A percentile compares a stretch with the other conserved stretches of the same genome.
These are phyloP conservation scores for Cyclina sinensis DNA, from an alignment of 1,140 invertebrate species.

Conservation along the genomic window DNA sequence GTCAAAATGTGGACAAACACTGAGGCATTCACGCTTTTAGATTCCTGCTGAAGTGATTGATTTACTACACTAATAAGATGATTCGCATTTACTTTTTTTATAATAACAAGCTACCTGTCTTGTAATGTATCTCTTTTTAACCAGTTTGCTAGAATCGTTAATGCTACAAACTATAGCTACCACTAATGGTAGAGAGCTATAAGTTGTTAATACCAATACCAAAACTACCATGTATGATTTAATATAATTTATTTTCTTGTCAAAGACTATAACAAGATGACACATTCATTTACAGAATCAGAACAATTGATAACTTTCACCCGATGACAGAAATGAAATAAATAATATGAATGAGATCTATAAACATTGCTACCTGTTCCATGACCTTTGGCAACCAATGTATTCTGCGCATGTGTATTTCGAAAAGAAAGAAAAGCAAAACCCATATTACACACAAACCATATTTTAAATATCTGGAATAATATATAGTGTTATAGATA, in stretches of 20 bases:
- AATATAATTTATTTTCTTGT: constrained; percentile 16
- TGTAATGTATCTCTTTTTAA: too few species aligned
- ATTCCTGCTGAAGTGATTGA: too few species aligned
- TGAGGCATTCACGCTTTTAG: too few species aligned
- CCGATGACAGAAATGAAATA: constrained; percentile 23
- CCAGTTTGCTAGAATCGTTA: too few species aligned
- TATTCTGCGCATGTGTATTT: neutral
- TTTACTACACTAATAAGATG: too few species aligned
- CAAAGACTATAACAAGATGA: neutral
- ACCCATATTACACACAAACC: neutral
- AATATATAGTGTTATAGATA: neutral
- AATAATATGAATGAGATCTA: constrained; percentile 20
- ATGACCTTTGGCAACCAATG: neutral
- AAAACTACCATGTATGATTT: neutral
- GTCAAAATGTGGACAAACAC: too few species aligned
- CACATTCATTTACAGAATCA: neutral
- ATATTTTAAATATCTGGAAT: neutral
- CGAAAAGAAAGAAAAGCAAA: too few species aligned
- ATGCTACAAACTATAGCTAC: too few species aligned
- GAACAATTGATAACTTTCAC: neutral
- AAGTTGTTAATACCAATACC: constrained; percentile 2
- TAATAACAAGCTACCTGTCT: too few species aligned
- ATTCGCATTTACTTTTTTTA: too few species aligned
- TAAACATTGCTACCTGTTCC: neutral
- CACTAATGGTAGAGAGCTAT: too few species aligned